Evolutionary conservation across 2,888 invertebrate genomes (phyloP), one percentile per base, ranked within the genome.

Genomic region (Leistus spinibarbis): DNA sequence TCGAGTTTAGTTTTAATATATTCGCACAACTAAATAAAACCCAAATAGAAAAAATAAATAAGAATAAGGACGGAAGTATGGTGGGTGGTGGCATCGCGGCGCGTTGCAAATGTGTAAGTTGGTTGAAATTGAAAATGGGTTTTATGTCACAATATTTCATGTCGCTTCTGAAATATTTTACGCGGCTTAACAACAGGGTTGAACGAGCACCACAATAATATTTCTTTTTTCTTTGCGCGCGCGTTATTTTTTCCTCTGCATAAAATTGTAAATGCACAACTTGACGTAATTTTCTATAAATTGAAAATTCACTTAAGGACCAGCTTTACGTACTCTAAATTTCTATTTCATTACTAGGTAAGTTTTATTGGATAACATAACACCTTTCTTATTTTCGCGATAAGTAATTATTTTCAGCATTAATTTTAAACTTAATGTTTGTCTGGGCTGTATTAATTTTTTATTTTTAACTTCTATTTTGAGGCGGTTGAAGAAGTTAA

Each of bases 111-210:
- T 57, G 57, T 19, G 57, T 57, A 20, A 57, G 57, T 57, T 57
- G 57, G 57, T 57, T 40, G 20, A 57, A 57, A 57, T 57, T 57
- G 57, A 57, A 57, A 57, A 57, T 57, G 4, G 20, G 57, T 57
- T 57, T 57, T 57, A 19, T 57, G 57, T 57, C 17, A 40, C 40
- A 40, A 40, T 57, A 19, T 57, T 19, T 17, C 20, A 19, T 57
- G 57, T 57, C 20, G 2, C 17, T 57, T 7, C 2, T 57, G 57
- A 19, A 57, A 57, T 57, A 57, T 57, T 57, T 57, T 57, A 20
- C 20, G 57, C 20, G 40, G 40, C 40, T 40, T 40, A 40, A 40
- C 40, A 40, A 40, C 40, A 40, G 5, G 40, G 40, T 40, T 40
- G 40, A 40, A 40, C 40, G 40, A 40, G 13, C 40, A 40, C 40